A percentile compares a stretch with the other conserved stretches of the same genome.
Evolutionary conservation across 2,797 vertebrate genomes (phyloP).

Genomic region (Coregonus suidteri): DNA sequence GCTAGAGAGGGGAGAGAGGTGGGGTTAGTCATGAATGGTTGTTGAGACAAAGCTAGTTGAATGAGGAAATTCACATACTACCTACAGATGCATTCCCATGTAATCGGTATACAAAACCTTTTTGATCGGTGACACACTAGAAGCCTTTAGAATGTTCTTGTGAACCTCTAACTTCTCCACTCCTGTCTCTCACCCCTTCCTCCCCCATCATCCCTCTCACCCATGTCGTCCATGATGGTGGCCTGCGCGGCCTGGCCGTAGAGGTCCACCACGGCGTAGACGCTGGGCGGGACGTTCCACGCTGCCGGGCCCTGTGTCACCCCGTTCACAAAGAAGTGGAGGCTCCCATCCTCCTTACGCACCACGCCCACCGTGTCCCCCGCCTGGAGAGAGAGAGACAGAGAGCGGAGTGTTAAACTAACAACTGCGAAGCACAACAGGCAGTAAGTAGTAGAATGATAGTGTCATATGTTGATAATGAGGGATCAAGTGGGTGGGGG

Average conservation of each 20-base stretch:
- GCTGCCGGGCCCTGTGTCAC: constrained; percentile 90
- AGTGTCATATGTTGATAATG: neutral
- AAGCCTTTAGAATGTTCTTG: neutral
- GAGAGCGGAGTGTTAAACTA: neutral
- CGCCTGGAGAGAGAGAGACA: constrained; percentile 69
- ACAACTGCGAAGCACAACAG: neutral
- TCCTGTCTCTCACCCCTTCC: too few species aligned
- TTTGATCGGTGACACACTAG: neutral
- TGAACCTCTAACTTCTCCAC: too few species aligned
- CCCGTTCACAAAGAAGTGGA: constrained; percentile 94
- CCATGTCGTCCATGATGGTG: constrained; percentile 91
- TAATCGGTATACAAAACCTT: too few species aligned
- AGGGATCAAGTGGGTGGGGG: neutral
- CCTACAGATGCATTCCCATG: too few species aligned
- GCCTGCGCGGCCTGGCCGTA: constrained; percentile 93
- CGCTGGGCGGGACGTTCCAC: constrained; percentile 88
- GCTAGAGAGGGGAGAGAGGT: constrained; percentile 54
- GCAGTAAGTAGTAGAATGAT: neutral
- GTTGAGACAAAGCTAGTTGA: neutral
- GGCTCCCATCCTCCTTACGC: constrained; percentile 89
- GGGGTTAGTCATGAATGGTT: neutral
- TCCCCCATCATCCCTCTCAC: constrained; percentile 61
- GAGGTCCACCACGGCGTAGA: constrained; percentile 92
- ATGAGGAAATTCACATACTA: too few species aligned
- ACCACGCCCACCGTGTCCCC: constrained; percentile 94